These are phyloP conservation scores for Hyperoplus immaculatus DNA, from an alignment of 2,797 vertebrate species.

Conservation along the genomic window DNA sequence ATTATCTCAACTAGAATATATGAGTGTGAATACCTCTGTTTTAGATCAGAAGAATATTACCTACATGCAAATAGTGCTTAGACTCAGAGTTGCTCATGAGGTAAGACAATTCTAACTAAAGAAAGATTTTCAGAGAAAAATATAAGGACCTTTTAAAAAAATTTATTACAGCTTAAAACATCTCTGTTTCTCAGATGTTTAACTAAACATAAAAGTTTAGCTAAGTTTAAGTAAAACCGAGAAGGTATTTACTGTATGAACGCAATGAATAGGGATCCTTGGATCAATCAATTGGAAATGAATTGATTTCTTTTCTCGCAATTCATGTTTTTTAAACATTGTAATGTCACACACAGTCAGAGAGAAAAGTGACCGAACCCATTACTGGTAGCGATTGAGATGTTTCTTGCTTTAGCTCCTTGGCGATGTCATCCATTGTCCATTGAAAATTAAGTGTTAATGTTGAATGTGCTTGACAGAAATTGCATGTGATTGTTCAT, in stretches of 20 bases:
- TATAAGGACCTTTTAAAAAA: too few relatives aligned
- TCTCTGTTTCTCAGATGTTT: constrained; percentile 5
- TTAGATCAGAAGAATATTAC: neutral
- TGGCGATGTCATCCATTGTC: neutral
- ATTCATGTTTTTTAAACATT: neutral
- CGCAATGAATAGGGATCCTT: neutral
- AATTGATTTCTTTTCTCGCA: too few relatives aligned
- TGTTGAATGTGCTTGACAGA: constrained; percentile 19
- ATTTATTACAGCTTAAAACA: neutral
- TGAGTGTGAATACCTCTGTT: neutral
- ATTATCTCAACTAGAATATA: neutral
- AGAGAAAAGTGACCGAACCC: neutral
- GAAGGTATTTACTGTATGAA: neutral
- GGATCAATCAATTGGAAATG: neutral
- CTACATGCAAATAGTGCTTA: neutral
- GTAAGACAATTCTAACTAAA: neutral
- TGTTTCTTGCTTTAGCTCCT: neutral
- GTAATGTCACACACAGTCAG: neutral
- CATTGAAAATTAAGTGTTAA: constrained; percentile 14
- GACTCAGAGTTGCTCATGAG: neutral
- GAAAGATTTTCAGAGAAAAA: neutral
- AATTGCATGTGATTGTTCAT: constrained; percentile 22
- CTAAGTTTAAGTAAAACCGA: neutral
- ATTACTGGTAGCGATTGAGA: neutral
- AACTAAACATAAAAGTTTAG: neutral